Percentiles rank a stretch among this genome's conserved stretches.
Conservation (phyloP, 2,113 vertebrate genomes). For the Notothenia coriiceps region DNA sequence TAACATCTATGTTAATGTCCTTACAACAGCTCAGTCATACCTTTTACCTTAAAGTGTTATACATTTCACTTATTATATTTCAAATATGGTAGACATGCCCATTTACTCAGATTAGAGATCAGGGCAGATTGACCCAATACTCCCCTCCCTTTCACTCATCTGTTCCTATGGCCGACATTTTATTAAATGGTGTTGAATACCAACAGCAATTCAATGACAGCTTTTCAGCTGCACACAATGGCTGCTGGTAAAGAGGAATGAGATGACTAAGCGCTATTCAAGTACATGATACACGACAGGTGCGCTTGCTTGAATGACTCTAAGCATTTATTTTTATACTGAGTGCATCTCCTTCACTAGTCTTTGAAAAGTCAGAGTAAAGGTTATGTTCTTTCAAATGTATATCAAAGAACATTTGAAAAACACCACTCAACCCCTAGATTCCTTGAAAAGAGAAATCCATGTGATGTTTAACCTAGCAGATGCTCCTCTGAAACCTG, state of each 20-base stretch:
- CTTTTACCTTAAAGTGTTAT: background rate
- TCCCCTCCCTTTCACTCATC: background rate
- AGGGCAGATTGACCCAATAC: constrained; percentile 15
- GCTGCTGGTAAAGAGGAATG: background rate
- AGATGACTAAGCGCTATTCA: constrained; percentile 18
- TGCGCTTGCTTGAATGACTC: constrained; percentile 34
- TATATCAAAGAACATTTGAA: constrained; percentile 50
- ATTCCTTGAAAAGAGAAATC: constrained; percentile 32
- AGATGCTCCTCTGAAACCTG: constrained; percentile 29
- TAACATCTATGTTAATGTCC: background rate
- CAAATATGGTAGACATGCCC: background rate
- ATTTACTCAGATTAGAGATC: background rate
- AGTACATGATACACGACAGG: constrained; percentile 12
- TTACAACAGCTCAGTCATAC: background rate
- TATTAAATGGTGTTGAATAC: constrained; percentile 6
- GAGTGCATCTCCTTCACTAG: constrained; percentile 1
- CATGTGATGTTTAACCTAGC: constrained; percentile 44
- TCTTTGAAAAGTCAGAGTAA: constrained; percentile 33
- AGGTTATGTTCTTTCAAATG: constrained; percentile 47
- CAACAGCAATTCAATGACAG: background rate
- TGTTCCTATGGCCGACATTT: constrained; percentile 13
- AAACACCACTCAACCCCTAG: constrained; percentile 32
- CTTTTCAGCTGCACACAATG: constrained; percentile 6
- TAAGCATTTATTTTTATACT: constrained; percentile 17
- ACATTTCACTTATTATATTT: no score